Base-by-base conservation (phyloP, 2,888 invertebrate genomes). In the Diarsia brunnea region DNA sequence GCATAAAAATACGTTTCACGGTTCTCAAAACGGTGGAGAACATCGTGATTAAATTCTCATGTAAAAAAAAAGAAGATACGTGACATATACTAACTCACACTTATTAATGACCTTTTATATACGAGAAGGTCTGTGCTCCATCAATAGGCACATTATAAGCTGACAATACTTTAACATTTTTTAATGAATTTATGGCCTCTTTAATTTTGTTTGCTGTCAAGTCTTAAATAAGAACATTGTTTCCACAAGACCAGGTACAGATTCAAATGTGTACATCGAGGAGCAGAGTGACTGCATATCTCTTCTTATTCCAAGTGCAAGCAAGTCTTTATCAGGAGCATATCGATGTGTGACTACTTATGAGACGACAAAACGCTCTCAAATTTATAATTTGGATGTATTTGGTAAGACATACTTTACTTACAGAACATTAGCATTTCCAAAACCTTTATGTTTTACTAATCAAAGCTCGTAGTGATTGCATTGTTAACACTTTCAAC, bases 201-300 rank as follows among this genome's bases (percentile, higher is more conserved):
- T 67, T 63, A 27, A 64, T 65, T 60, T 1, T 61, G 69, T 61
- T 75, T 63, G 84, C 79, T 83, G 69, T 72, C 83, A 82, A 84
- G 89, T 88, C 90, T 91, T 93, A 92, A 94, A 81, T 87, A 81
- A 93, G 87, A 91, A 89, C 89, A 92, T 93, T 95, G 87, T 93
- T 95, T 93, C 91, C 87, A 94, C 90, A 96, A 96, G 96, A 95
- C 95, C 93, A 96, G 96, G 93, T 95, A 94, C 91, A 89, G 90
- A 90, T 90, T 88, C 92, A 81, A 93, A 91, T 76, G 89, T 94
- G 65, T 95, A 91, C 88, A 91, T 92, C 71, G 94, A 93, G 77
- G 88, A 89, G 87, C 87, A 89, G 61, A 85, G 87, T 49, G 83
- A 90, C 24, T 90, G 92, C 60, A 67, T 94, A 43, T 92, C 90